Evolutionary conservation across 1,140 invertebrate genomes (phyloP), one percentile per base, ranked within the genome.

Genomic region (Drosophila takahashii): DNA sequence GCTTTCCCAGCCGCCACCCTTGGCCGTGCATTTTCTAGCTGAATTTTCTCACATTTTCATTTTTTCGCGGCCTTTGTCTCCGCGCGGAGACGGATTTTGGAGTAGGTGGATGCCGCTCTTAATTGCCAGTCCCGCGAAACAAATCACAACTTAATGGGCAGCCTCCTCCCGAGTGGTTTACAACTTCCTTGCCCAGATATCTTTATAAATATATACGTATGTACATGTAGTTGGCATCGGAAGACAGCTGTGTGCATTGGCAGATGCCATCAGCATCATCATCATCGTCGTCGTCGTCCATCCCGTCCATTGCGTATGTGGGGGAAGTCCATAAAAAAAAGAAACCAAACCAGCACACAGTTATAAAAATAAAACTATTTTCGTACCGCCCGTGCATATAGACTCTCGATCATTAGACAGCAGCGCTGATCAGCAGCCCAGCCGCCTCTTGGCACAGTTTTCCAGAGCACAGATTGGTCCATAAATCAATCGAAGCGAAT

Each of bases 291-390:
- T 52, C 54, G 61, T 53, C 61, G 58, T 65, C 58, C 62, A 57
- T 67, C 56, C 22, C 44, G 44, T 45, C 44, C 62, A 59, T 69
- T 48, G 79, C 77, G 58, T 73, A 83, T 87, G 79, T 87, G 83
- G 83, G 83, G 84, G 84, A 87, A 87, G 84, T 87, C 83, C 83
- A 87, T 87, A 89, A 87, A 86, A 85, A 85, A 78, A 67, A 81
- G 59, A 80, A 81, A 87, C 71, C 72, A 86, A 87, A 87, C 84
- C 84, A 87, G 83, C 83, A 83, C 83, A 89, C 71, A 89, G 76
- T 77, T 87, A 87, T 87, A 87, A 87, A 87, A 87, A 89, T 89
- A 87, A 87, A 87, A 83, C 83, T 87, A 87, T 87, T 87, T 87
- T 89, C 70, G 67, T 77, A 78, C 56, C 44, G 59, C 77, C 77